Conservation (phyloP, 2,113 vertebrate species). For the Plestiodon gilberti region DNA sequence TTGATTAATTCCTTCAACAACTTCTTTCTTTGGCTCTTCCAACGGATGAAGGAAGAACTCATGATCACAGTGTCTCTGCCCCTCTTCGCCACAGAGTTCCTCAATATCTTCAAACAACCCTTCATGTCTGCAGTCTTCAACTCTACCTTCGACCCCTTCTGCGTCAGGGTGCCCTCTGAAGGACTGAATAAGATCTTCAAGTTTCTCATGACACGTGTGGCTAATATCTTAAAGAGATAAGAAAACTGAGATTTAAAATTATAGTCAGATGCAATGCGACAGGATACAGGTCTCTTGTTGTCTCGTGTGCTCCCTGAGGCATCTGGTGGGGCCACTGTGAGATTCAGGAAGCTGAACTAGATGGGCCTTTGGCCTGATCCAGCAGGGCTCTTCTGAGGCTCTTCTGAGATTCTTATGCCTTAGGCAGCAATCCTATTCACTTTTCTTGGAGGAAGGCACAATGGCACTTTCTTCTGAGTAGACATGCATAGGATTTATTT, state of each 20-base stretch:
- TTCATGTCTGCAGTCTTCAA: conserved; percentile 43
- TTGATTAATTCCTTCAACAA: conserved; percentile 51
- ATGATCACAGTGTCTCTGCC: conserved; percentile 25
- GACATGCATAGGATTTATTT: no score
- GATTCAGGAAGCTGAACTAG: no score
- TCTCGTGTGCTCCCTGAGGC: no score
- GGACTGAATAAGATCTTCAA: conserved; percentile 86
- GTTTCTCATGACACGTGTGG: conserved; percentile 77
- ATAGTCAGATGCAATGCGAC: no score
- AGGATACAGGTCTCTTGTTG: no score
- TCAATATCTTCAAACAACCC: conserved; percentile 40
- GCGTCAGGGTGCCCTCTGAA: conserved; percentile 69
- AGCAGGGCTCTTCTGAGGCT: no score
- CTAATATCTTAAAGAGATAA: conserved; percentile 54
- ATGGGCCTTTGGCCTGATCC: no score
- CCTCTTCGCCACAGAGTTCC: conserved; percentile 47
- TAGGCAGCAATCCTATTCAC: no score
- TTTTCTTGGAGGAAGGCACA: no score
- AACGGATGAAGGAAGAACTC: conserved; percentile 52
- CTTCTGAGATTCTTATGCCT: no score
- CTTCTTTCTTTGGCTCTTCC: conserved; percentile 56
- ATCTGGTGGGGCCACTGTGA: no score
- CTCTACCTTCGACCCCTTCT: conserved; percentile 23
- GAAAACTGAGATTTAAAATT: conserved; percentile 4
- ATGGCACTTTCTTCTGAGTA: no score